These are phyloP conservation scores for Meiosimyza platycephala DNA, from an alignment of 2,888 invertebrate genomes.

Conservation along the genomic window DNA sequence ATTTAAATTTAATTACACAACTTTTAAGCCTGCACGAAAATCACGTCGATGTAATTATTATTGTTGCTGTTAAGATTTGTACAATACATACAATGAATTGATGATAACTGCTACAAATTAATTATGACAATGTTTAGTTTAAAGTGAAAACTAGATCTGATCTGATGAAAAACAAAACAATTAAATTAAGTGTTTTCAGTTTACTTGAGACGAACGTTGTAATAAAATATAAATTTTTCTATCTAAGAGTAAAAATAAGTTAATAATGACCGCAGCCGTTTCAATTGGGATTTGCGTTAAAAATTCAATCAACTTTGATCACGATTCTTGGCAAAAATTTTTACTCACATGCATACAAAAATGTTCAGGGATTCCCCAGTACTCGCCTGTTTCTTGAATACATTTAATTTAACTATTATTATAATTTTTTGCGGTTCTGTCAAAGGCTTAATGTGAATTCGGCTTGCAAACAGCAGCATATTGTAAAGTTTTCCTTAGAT, in stretches of 20 bases:
- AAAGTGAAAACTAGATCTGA: constrained; percentile 16
- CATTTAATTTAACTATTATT: neutral
- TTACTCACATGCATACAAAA: neutral
- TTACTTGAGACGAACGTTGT: too few relatives aligned
- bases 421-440: constrained; percentile 2
- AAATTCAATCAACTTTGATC: constrained; percentile 4
- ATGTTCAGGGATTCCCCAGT: constrained; percentile 11
- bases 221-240: too few relatives aligned
- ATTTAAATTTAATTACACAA: neutral
- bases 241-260: neutral
- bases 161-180: constrained; percentile 15
- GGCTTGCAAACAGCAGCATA: neutral
- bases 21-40: constrained; percentile 8
- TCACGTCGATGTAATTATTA: constrained; percentile 14
- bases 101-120: neutral
- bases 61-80: constrained; percentile 1
- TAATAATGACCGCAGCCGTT: neutral
- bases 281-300: neutral
- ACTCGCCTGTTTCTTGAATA: neutral
- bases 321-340: constrained; percentile 22
- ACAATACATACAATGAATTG: neutral
- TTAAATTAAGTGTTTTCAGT: constrained; percentile 4
- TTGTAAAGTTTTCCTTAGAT: neutral
- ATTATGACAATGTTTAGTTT: neutral
- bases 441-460: neutral